Percentiles rank a stretch among this genome's conserved stretches.
Evolutionary conservation across 2,888 invertebrate genomes (phyloP).

Genomic region (Cosmopolites sordidus): DNA sequence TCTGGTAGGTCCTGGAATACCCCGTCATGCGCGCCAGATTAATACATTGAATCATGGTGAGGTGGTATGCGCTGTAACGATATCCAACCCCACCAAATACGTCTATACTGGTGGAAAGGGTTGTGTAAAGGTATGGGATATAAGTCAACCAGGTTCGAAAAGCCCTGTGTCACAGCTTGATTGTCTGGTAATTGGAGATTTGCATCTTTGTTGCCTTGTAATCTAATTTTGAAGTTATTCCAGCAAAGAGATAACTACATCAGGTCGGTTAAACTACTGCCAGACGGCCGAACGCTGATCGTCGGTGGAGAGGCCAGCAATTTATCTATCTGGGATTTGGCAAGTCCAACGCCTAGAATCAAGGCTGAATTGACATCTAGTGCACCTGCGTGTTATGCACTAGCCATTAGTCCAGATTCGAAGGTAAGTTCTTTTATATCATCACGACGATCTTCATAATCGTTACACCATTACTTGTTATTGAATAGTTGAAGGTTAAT

Average conservation of each 20-base stretch:
- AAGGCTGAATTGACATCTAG: slow-evolving; percentile 86
- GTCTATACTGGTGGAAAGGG: slow-evolving; percentile 99
- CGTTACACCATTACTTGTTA: no score
- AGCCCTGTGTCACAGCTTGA: slow-evolving; percentile 81
- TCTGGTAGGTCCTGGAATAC: slow-evolving; percentile 87
- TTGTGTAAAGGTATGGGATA: slow-evolving; percentile 85
- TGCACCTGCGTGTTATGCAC: slow-evolving; percentile 96
- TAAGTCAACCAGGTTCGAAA: slow-evolving; percentile 70
- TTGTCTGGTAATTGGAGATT: slow-evolving; percentile 62
- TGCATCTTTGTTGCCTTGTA: no score
- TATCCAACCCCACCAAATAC: slow-evolving; percentile 79
- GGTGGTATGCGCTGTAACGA: slow-evolving; percentile 95
- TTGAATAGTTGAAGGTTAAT: no score
- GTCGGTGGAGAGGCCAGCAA: slow-evolving; percentile 96
- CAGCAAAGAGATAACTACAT: slow-evolving; percentile 96
- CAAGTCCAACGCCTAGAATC: slow-evolving; percentile 85
- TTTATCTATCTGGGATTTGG: slow-evolving; percentile 93
- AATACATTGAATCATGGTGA: slow-evolving; percentile 92
- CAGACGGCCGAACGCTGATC: slow-evolving; percentile 89
- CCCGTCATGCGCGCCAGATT: slow-evolving; percentile 83
- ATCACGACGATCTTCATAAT: no score
- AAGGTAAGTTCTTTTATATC: no score
- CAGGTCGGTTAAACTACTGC: slow-evolving; percentile 87
- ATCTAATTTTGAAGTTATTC: slow-evolving; percentile 24
- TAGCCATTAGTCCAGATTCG: slow-evolving; percentile 94